Percentiles rank a stretch among this genome's conserved stretches.
Conservation (phyloP, 2,113 vertebrate species). For the Casuarius casuarius region DNA sequence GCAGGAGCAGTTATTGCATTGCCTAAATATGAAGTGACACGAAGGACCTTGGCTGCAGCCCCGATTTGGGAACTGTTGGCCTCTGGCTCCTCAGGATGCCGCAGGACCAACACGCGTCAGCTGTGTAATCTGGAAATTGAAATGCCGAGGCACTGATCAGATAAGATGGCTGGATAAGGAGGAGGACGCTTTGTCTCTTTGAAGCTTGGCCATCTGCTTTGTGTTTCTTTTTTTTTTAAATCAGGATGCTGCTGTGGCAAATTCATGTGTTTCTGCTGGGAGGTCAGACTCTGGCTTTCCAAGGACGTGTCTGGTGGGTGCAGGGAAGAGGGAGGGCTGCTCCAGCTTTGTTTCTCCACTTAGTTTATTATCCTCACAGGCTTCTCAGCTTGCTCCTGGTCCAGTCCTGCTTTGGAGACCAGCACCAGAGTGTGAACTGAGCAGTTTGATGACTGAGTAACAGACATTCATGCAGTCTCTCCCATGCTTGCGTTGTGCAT, state of each 20-base stretch:
- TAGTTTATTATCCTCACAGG: background rate
- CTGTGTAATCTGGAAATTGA: background rate
- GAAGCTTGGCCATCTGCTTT: background rate
- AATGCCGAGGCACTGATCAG: slow-evolving; percentile 6
- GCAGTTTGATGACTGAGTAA: background rate
- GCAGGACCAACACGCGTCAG: background rate
- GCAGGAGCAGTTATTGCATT: background rate
- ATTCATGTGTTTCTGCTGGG: background rate
- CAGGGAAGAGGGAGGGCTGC: background rate
- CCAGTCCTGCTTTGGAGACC: background rate
- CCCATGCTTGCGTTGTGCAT: background rate
- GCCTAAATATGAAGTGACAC: background rate
- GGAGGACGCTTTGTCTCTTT: background rate
- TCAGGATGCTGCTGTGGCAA: background rate
- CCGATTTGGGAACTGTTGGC: background rate
- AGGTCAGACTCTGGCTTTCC: background rate
- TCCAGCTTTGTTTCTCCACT: background rate
- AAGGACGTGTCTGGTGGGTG: background rate
- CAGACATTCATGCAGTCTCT: rapidly evolving
- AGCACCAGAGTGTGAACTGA: background rate
- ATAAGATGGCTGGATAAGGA: slow-evolving; percentile 19
- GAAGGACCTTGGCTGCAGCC: slow-evolving; percentile 7
- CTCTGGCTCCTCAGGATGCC: rapidly evolving
- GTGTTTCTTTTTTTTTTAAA: background rate
- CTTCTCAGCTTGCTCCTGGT: rapidly evolving